A percentile compares a stretch with the other conserved stretches of the same genome.
Conservation (phyloP, 1,140 invertebrate genomes). For the Thaumetopoea pityocampa region DNA sequence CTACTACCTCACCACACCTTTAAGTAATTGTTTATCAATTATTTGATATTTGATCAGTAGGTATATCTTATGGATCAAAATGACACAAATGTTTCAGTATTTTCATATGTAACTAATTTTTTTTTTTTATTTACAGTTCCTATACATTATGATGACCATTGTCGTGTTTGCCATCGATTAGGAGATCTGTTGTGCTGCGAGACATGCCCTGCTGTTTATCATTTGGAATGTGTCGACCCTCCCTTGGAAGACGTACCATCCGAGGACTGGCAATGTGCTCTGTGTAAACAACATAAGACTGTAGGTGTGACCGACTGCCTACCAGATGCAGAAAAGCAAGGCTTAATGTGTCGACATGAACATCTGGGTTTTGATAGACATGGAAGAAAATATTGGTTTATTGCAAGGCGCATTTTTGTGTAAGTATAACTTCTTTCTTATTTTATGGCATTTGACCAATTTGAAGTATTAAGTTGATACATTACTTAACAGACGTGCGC, state of each 20-base stretch:
- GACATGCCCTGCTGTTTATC: conserved; percentile 97
- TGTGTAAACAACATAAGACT: conserved; percentile 94
- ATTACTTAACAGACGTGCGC: too few species aligned
- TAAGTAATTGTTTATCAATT: too few species aligned
- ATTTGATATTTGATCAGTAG: too few species aligned
- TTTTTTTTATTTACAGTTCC: conserved; percentile 80
- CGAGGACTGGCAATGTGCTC: conserved; percentile 96
- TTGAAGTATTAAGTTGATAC: too few species aligned
- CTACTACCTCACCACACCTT: too few species aligned
- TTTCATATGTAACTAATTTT: conserved; percentile 1
- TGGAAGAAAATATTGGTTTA: conserved; percentile 97
- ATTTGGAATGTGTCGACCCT: conserved; percentile 96
- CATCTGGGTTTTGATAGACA: conserved; percentile 95
- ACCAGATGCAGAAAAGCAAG: conserved; percentile 93
- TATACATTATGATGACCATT: conserved; percentile 96
- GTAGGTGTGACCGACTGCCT: conserved; percentile 95
- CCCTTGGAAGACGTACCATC: conserved; percentile 94
- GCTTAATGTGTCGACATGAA: conserved; percentile 93
- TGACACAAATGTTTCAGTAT: too few species aligned
- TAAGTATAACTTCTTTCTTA: conserved; percentile 76
- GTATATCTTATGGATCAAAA: too few species aligned
- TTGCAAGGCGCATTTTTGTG: conserved; percentile 93
- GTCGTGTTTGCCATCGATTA: conserved; percentile 94
- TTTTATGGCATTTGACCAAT: too few species aligned
- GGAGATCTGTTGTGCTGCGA: conserved; percentile 98